phyloP scores from a whole-genome alignment of 2,888 invertebrate species.

The Plusia festucae region DNA sequence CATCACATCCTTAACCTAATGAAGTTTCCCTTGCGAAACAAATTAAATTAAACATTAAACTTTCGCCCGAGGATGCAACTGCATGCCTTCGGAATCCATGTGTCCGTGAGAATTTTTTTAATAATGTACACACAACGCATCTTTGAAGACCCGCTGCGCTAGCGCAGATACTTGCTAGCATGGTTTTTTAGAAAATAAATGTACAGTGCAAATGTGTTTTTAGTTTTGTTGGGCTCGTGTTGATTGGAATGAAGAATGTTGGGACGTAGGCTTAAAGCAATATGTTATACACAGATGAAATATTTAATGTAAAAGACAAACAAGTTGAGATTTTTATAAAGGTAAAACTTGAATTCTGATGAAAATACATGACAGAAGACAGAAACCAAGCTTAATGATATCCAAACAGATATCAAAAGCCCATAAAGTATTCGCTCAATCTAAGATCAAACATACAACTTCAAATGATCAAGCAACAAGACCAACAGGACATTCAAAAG shows the following conservation, averaged over 20 bases:
- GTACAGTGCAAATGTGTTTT: slow-evolving; percentile 45
- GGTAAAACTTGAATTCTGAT: background rate
- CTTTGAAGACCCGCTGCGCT: slow-evolving; percentile 76
- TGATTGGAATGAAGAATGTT: slow-evolving; percentile 10
- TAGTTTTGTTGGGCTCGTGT: background rate
- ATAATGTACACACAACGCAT: slow-evolving; percentile 72
- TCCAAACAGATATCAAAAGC: slow-evolving; percentile 51
- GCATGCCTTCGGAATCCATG: slow-evolving; percentile 69
- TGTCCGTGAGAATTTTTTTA: slow-evolving; percentile 83
- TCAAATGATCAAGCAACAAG: slow-evolving; percentile 47
- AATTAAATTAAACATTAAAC: slow-evolving; percentile 63
- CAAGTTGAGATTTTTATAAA: background rate
- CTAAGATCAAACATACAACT: slow-evolving; percentile 53
- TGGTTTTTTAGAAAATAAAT: slow-evolving; percentile 47
- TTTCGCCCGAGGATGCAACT: slow-evolving; percentile 64
- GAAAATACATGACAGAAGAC: slow-evolving; percentile 30
- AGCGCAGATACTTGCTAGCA: slow-evolving; percentile 49
- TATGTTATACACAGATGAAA: background rate
- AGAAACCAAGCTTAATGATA: slow-evolving; percentile 28
- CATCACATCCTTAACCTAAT: slow-evolving; percentile 55
- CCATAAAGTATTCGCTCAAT: slow-evolving; percentile 52
- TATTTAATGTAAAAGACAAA: background rate
- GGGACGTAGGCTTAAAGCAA: background rate
- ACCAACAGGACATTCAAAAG: slow-evolving; percentile 42
- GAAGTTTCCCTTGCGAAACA: slow-evolving; percentile 55